Conservation (phyloP, 2,797 vertebrate genomes). For the Ispidina lecontei region DNA sequence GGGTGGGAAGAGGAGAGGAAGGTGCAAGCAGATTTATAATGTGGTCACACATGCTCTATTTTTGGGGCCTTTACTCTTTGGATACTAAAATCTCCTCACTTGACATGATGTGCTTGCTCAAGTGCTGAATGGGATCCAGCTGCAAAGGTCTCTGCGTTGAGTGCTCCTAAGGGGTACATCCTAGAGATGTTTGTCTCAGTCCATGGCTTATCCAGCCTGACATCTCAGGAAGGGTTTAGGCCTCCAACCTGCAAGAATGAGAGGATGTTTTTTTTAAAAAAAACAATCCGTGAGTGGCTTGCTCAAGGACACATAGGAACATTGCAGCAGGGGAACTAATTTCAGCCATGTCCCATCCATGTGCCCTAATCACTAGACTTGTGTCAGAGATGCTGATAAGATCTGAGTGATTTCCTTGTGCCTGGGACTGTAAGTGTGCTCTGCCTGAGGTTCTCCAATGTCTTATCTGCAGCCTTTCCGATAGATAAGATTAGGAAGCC, state of each 20-base stretch:
- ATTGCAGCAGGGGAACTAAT: background rate
- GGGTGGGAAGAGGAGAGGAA: background rate
- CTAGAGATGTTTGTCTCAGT: background rate
- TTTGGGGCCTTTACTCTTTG: background rate
- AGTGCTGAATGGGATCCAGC: background rate
- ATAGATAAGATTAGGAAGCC: background rate
- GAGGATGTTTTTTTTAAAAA: background rate
- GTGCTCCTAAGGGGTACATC: background rate
- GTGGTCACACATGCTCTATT: background rate
- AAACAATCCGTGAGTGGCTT: background rate
- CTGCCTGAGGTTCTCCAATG: background rate
- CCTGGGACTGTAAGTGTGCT: background rate
- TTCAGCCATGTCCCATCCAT: background rate
- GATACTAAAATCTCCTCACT: background rate
- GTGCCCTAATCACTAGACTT: background rate
- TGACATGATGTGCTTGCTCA: background rate
- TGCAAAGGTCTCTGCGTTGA: background rate
- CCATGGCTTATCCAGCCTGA: background rate
- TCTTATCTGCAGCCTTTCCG: slow-evolving; percentile 1
- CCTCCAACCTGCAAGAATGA: background rate
- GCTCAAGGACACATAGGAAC: background rate
- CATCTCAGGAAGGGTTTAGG: background rate
- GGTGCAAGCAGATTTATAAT: background rate
- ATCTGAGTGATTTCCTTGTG: background rate
- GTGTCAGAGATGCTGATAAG: slow-evolving; percentile 18